phyloP scores from a whole-genome alignment of 2,888 invertebrate species.

The Lasioglossum calceatum region DNA sequence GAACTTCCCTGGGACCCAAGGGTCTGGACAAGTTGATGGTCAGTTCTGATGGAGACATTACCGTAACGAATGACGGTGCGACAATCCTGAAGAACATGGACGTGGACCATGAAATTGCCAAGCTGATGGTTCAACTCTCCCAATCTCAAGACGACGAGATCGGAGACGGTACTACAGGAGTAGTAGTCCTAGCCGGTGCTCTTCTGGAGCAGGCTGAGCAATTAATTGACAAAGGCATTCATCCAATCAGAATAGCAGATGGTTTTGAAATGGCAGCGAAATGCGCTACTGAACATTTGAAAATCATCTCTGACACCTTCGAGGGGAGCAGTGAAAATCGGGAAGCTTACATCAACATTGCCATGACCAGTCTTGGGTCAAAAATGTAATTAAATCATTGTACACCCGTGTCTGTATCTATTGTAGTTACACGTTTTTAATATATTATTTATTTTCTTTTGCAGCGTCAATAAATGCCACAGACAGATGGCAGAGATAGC shows the following conservation, averaged over 20 bases:
- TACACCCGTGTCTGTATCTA: neutral
- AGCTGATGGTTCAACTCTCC: constrained; percentile 98
- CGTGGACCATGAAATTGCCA: constrained; percentile 99
- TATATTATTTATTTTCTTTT: constrained; percentile 66
- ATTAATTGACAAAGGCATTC: constrained; percentile 97
- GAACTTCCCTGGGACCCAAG: constrained; percentile 98
- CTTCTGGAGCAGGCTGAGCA: constrained; percentile 97
- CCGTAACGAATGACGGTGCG: constrained; percentile 99
- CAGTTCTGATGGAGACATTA: constrained; percentile 98
- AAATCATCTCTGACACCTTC: constrained; percentile 95
- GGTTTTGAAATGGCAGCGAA: constrained; percentile 99
- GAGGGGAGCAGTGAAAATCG: constrained; percentile 93
- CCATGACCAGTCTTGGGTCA: constrained; percentile 99
- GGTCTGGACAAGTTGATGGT: constrained; percentile 99
- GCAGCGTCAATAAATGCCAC: constrained; percentile 96
- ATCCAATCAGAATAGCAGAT: constrained; percentile 99
- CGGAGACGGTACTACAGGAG: constrained; percentile 99
- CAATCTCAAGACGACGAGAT: constrained; percentile 99
- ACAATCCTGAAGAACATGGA: constrained; percentile 99
- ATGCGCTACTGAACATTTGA: constrained; percentile 93
- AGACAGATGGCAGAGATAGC: constrained; percentile 99
- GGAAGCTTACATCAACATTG: constrained; percentile 96
- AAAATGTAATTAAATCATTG: constrained; percentile 89
- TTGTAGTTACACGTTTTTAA: constrained; percentile 10
- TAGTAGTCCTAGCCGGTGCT: constrained; percentile 95